Base-by-base conservation (phyloP, 1,140 invertebrate species). In the Penaeus vannamei region DNA sequence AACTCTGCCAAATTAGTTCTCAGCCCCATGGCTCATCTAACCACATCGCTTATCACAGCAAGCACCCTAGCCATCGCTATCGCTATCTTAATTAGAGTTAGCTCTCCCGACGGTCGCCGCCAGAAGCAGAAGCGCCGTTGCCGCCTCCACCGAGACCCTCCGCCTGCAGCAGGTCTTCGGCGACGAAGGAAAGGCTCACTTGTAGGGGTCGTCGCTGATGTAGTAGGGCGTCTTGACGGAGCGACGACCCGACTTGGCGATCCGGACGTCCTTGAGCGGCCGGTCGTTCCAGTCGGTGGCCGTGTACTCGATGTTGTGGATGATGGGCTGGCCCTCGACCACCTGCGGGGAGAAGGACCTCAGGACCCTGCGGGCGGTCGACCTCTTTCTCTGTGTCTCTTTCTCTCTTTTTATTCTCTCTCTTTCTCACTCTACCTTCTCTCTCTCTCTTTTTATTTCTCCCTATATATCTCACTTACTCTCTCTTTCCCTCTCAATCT, bases 241-340 rank as follows among this genome's bases (percentile, higher is more conserved):
- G 8, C 87, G 83, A 3, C 84, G 32, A 32, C 91, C 88, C 2
- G 85, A 90, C n/a, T 85, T 87, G 32, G 91, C 91, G 81, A 94
- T 93, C 79, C 92, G 92, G 10, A 94, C 93, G 32, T 94, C 93
- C 88, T 93, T 93, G 22, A 93, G 91, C 12, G 94, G 94, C 91
- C 93, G 90, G 86, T 94, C 93, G 87, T 93, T 93, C 90, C 93
- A 92, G 29, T 92, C 92, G 19, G 92, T 92, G 62, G 92, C 86
- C 7, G 90, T 93, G 61, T 93, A 92, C 90, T 94, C 94, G 85
- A 95, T 95, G 86, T 94, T 93, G 86, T 93, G 93, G 23, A 95
- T 93, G 53, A 95, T 92, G 89, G 94, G 92, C 90, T 94, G 92
- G 10, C 92, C 91, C 26, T 90, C 90, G 12, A 92, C 84, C 23